Evolutionary conservation across 2,797 vertebrate genomes (phyloP).

Genomic region (Crenichthys baileyi): DNA sequence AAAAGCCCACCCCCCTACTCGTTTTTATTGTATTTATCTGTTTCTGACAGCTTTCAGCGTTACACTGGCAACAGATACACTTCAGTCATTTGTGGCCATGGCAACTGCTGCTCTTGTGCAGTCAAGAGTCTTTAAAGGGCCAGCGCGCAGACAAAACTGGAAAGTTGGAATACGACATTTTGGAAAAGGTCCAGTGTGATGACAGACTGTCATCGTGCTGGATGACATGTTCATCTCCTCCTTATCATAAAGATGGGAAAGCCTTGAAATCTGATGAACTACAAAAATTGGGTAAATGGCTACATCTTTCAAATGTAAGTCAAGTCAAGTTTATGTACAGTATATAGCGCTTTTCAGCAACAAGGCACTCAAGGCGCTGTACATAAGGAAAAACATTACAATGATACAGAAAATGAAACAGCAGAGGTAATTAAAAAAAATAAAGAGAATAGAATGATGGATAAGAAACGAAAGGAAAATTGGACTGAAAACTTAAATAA

Average conservation of each 20-base stretch:
- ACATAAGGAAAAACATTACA: too few relatives aligned
- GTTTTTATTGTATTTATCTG: conserved; percentile 48
- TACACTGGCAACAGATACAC: conserved; percentile 56
- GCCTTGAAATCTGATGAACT: not conserved
- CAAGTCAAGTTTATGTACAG: too few relatives aligned
- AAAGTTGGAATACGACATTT: conserved; percentile 17
- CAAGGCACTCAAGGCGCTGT: too few relatives aligned
- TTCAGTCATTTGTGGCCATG: conserved; percentile 79
- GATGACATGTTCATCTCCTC: not conserved
- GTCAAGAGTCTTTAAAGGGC: conserved; percentile 70
- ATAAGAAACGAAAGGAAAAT: too few relatives aligned
- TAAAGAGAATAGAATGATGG: too few relatives aligned
- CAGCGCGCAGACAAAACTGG: conserved; percentile 32
- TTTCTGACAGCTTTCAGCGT: conserved; percentile 55
- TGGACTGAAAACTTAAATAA: too few relatives aligned
- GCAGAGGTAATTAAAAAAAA: too few relatives aligned
- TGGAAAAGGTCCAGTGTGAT: not conserved
- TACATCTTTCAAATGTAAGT: not conserved
- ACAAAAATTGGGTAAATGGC: not conserved
- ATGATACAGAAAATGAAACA: too few relatives aligned
- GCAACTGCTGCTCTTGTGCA: conserved; percentile 73
- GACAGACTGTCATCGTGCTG: not conserved
- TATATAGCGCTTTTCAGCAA: too few relatives aligned
- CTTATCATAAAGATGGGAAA: not conserved
- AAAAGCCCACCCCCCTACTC: conserved; percentile 42